These are phyloP conservation scores for Pseudomyrmex gracilis DNA, from an alignment of 1,140 invertebrate genomes.

Conservation along the genomic window DNA sequence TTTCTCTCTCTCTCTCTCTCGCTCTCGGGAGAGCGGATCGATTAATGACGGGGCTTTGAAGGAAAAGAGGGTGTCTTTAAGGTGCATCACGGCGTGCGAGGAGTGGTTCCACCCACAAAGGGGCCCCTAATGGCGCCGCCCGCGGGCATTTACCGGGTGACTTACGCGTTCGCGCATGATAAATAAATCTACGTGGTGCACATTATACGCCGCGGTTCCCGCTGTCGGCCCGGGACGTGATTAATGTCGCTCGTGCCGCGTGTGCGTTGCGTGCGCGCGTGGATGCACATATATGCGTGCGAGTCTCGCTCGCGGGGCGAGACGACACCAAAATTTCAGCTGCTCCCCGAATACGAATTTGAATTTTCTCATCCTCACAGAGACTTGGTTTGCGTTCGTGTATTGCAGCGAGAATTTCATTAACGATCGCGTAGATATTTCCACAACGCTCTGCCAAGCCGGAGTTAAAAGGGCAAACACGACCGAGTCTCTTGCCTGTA, in stretches of 20 bases:
- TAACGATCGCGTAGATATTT: slow-evolving; percentile 55
- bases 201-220: slow-evolving; percentile 73
- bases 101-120: slow-evolving; percentile 70
- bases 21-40: slow-evolving; percentile 29
- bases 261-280: slow-evolving; percentile 41
- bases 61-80: slow-evolving; percentile 28
- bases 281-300: not conserved
- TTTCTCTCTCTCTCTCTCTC: not conserved
- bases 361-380: too few relatives aligned
- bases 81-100: slow-evolving; percentile 22
- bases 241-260: slow-evolving; percentile 71
- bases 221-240: slow-evolving; percentile 72
- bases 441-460: slow-evolving; percentile 37
- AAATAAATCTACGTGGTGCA: slow-evolving; percentile 80
- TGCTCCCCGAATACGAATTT: too few relatives aligned
- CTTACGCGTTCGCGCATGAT: slow-evolving; percentile 76
- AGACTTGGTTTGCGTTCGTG: too few relatives aligned
- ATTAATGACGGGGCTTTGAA: slow-evolving; percentile 59
- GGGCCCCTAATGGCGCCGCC: slow-evolving; percentile 64
- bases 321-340: slow-evolving; percentile 8
- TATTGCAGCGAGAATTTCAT: slow-evolving; percentile 1
- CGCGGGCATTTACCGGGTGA: slow-evolving; percentile 73
- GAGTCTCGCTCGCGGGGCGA: not conserved
- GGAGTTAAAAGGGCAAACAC: slow-evolving; percentile 64
- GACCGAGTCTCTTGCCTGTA: slow-evolving; percentile 10